phyloP scores from a whole-genome alignment of 2,113 vertebrate genomes.

The Chunga burmeisteri region DNA sequence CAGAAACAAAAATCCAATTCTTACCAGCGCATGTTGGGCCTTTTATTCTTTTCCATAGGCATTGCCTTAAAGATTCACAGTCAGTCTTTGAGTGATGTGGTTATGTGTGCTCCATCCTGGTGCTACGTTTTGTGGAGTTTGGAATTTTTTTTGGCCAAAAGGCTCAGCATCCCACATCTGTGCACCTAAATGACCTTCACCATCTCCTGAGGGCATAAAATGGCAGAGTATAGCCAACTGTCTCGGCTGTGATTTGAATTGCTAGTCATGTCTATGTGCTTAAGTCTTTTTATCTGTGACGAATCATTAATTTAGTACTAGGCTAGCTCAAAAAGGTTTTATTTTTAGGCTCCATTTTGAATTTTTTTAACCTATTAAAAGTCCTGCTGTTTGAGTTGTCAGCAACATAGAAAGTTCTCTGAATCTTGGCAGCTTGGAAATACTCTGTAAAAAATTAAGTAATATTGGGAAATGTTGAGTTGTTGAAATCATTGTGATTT shows the following conservation, averaged over 20 bases:
- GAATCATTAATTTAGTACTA: not conserved
- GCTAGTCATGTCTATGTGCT: not conserved
- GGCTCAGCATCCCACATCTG: not conserved
- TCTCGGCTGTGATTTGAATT: slow-evolving; percentile 30
- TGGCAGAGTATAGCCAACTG: slow-evolving; percentile 23
- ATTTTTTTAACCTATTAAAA: not conserved
- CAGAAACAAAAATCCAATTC: slow-evolving; percentile 42
- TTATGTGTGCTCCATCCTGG: not conserved
- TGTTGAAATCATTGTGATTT: not conserved
- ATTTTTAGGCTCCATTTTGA: not conserved
- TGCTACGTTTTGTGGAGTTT: not conserved
- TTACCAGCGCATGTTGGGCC: not conserved
- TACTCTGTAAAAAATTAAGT: not conserved
- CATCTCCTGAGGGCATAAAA: not conserved
- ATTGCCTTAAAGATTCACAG: not conserved
- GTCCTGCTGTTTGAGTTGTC: not conserved
- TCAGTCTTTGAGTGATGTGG: slow-evolving; percentile 42
- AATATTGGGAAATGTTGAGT: not conserved
- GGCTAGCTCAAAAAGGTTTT: not conserved
- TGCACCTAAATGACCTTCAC: slow-evolving; percentile 48
- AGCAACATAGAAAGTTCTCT: not conserved
- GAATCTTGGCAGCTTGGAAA: not conserved
- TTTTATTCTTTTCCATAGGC: slow-evolving; percentile 38
- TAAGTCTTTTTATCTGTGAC: not conserved
- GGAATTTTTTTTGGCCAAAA: slow-evolving; percentile 19